Percentiles rank a stretch among this genome's conserved stretches.
Evolutionary conservation across 2,888 invertebrate species (phyloP).

Genomic region (Octodonta nipae): DNA sequence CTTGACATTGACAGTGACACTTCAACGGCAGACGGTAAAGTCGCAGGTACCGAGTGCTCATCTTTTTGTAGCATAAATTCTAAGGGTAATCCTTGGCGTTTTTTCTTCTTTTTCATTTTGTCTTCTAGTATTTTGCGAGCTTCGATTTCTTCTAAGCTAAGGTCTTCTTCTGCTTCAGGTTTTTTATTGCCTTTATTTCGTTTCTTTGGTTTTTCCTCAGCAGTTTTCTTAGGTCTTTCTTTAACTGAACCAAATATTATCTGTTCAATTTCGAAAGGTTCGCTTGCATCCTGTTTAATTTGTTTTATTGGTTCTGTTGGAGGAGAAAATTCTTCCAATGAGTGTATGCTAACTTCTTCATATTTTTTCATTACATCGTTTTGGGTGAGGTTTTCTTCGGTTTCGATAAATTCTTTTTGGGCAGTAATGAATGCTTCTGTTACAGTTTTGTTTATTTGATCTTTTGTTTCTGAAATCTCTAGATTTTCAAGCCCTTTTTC

Average conservation of each 20-base stretch:
- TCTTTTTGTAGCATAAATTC: constrained; percentile 18
- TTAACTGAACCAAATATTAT: constrained; percentile 51
- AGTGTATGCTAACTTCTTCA: too few relatives aligned
- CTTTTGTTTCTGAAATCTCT: not conserved
- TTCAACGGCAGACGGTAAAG: constrained; percentile 12
- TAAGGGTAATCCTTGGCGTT: constrained; percentile 22
- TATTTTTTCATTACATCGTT: too few relatives aligned
- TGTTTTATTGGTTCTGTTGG: constrained; percentile 3
- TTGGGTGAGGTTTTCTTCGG: constrained; percentile 8
- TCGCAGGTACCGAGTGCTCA: constrained; percentile 13
- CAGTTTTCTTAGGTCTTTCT: constrained; percentile 33
- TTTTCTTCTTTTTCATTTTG: constrained; percentile 16
- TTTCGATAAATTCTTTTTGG: constrained; percentile 11
- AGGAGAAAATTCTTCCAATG: too few relatives aligned
- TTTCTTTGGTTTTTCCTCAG: constrained; percentile 11
- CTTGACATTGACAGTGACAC: constrained; percentile 23
- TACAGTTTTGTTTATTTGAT: not conserved
- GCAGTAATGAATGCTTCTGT: constrained; percentile 6
- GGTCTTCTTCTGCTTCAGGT: constrained; percentile 17
- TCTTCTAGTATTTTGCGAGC: constrained; percentile 30
- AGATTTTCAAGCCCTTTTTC: constrained; percentile 10
- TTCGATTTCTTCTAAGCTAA: constrained; percentile 31
- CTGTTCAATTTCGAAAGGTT: constrained; percentile 35
- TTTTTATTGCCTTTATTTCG: constrained; percentile 5
- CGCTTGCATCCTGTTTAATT: constrained; percentile 7